Base-by-base conservation (phyloP, 2,888 invertebrate genomes). In the Volucella inanis region DNA sequence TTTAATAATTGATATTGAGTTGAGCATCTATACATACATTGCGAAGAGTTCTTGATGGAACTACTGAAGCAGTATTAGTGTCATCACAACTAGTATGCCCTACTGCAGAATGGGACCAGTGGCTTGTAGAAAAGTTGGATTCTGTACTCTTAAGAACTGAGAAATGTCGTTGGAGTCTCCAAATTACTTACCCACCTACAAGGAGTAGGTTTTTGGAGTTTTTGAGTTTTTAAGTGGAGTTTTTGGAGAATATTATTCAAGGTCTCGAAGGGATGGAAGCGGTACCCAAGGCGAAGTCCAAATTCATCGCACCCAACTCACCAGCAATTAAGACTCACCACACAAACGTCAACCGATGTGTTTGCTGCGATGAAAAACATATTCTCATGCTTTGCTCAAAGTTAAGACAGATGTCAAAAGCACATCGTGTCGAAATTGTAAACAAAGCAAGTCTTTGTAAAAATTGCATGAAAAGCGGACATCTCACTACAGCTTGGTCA, bases 61-160 rank as follows among this genome's bases (percentile, higher is more conserved):
- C 54, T 6, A 68, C 57, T n/a, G 82, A 70, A 67, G 43, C 82
- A 2, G 67, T 67, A 6, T 59, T 71, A 14, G 65, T 71, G 11
- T 41, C 71, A 14, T 45, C 52, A 15, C 65, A 82, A 15, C 71
- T 77, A 2, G 67, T 47, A 3, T 45, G 71, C 8, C 72, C 71
- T 11, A 82, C 67, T 0, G 22, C 49, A 12, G 59, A 74, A 1
- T 78, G 68, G 78, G 74, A 78, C 52, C 67, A 83, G 39, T 83
- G 77, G 77, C 50, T 78, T 12, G 64, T 81, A 3, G 80, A 75
- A 14, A 80, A 80, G 49, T 41, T 80, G 41, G 62, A 62, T 49
- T 11, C 70, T 8, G 62, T 31, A 22, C n/a, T n/a, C n/a, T n/a
- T n/a, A n/a, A n/a, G n/a, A n/a, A n/a, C n/a, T n/a, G n/a, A n/a